A percentile compares a stretch with the other conserved stretches of the same genome.
Evolutionary conservation across 2,113 vertebrate genomes (phyloP).

Genomic region (Zosterops hypoxanthus): DNA sequence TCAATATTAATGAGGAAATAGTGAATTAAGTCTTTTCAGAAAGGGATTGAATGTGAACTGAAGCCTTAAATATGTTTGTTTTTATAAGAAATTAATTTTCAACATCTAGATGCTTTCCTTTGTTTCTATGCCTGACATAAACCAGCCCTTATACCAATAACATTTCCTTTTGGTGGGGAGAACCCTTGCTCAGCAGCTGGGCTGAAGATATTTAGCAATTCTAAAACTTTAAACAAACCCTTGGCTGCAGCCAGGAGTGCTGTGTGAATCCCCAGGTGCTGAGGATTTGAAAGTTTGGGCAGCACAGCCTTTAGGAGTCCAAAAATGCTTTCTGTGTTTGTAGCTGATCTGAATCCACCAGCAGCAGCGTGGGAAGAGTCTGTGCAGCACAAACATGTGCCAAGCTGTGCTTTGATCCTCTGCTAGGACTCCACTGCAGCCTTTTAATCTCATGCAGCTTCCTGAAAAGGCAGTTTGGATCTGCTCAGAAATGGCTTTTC

Average conservation of each 20-base stretch:
- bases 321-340: neutral
- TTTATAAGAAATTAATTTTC: neutral
- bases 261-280: neutral
- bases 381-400: neutral
- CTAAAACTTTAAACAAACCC: neutral
- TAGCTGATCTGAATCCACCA: neutral
- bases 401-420: neutral
- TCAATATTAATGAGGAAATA: rapidly evolving
- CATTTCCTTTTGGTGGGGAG: neutral
- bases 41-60: neutral
- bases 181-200: neutral
- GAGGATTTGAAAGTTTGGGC: neutral
- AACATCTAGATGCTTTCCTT: neutral
- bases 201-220: neutral
- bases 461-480: neutral
- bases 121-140: neutral
- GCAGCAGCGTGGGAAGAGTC: neutral
- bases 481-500: neutral
- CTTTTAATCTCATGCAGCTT: neutral
- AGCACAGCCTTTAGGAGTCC: neutral
- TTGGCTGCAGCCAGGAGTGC: neutral
- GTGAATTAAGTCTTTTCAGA: neutral
- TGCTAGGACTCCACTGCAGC: neutral
- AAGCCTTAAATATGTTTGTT: neutral
- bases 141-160: neutral